These are phyloP conservation scores for Creontiades dilutus DNA, from an alignment of 2,888 invertebrate species.

Conservation along the genomic window DNA sequence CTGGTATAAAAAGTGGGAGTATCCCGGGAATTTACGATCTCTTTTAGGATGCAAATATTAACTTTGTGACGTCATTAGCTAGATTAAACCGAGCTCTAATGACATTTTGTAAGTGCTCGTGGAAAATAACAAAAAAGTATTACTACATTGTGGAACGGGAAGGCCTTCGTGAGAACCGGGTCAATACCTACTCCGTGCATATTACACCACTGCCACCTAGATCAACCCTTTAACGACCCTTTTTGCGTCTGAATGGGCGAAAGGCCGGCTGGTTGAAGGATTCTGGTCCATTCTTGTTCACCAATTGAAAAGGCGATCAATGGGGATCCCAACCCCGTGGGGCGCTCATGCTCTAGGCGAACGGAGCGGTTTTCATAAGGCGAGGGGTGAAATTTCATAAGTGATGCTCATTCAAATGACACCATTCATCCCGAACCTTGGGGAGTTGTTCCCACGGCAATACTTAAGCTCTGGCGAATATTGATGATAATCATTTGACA, in stretches of 20 bases:
- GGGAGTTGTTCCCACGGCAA: neutral
- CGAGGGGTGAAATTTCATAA: neutral
- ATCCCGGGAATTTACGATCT: neutral
- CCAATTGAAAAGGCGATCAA: neutral
- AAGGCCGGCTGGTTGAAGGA: neutral
- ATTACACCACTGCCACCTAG: constrained; percentile 15
- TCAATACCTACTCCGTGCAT: constrained; percentile 6
- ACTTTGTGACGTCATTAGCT: constrained; percentile 30
- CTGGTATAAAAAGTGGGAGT: neutral
- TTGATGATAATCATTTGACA: neutral
- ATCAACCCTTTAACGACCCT: neutral
- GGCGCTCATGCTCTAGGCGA: neutral
- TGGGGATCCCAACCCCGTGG: neutral
- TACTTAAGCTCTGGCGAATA: neutral
- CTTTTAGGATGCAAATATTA: neutral
- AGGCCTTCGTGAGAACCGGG: constrained; percentile 31
- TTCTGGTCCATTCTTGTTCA: neutral
- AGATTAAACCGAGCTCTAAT: constrained; percentile 1
- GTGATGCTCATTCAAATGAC: neutral
- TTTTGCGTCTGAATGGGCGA: neutral
- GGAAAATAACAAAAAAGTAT: neutral
- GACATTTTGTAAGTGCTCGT: neutral
- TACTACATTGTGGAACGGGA: neutral
- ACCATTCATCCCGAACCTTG: neutral
- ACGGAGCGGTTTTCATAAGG: neutral